These are phyloP conservation scores for Idaea dimidiata DNA, from an alignment of 2,888 invertebrate genomes.

Conservation along the genomic window DNA sequence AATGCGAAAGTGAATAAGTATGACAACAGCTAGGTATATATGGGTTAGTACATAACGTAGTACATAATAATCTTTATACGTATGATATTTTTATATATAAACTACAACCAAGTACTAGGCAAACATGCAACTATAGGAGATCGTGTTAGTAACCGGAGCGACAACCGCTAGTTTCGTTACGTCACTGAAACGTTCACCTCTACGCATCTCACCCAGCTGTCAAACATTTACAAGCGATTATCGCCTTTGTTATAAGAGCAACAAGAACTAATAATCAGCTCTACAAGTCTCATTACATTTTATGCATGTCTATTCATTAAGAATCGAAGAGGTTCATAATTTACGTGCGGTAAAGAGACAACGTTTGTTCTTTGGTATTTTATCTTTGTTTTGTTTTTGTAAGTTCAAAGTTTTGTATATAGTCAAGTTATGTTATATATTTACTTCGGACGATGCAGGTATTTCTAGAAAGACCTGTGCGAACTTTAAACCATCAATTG, in stretches of 20 bases:
- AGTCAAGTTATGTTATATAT: no score
- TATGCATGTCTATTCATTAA: conserved; percentile 9
- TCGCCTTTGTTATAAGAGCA: conserved; percentile 7
- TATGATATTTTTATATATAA: neutral
- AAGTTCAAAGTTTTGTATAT: no score
- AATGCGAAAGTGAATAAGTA: no score
- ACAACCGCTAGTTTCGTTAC: conserved; percentile 41
- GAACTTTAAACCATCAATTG: no score
- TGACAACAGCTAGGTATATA: no score
- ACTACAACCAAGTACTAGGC: neutral
- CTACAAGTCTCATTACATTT: conserved; percentile 9
- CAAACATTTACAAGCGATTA: conserved; percentile 22
- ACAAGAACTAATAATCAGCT: conserved; percentile 6
- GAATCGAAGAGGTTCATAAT: conserved; percentile 3
- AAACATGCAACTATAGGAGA: neutral
- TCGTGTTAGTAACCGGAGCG: conserved; percentile 26
- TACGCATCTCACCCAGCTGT: conserved; percentile 22
- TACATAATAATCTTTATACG: no score
- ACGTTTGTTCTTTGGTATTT: neutral
- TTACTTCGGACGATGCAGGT: no score
- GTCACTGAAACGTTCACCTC: conserved; percentile 44
- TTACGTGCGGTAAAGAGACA: neutral
- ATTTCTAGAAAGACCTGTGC: no score
- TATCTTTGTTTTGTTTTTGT: no score
- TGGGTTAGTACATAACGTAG: no score